phyloP scores from a whole-genome alignment of 1,140 invertebrate species.

The Drosophila nigrodunni region DNA sequence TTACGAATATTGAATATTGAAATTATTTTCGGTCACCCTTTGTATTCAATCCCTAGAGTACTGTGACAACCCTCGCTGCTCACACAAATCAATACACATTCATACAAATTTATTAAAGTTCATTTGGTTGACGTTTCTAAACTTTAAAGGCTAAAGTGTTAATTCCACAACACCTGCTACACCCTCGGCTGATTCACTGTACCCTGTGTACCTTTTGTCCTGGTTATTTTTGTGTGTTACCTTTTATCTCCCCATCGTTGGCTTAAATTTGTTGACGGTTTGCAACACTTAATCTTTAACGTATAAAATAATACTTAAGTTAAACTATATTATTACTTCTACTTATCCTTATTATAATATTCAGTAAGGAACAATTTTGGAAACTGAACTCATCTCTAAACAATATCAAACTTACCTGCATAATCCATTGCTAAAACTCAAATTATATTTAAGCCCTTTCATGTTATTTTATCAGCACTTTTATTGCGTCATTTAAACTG shows the following conservation, averaged over 20 bases:
- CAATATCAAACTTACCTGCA: no score
- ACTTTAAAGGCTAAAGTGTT: slow-evolving; percentile 25
- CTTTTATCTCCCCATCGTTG: slow-evolving; percentile 53
- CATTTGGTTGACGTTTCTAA: slow-evolving; percentile 14
- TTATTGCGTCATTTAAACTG: no score
- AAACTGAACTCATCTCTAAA: background rate
- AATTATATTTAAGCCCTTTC: no score
- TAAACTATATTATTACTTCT: background rate
- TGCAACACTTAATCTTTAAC: slow-evolving; percentile 9
- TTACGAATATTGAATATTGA: slow-evolving; percentile 30
- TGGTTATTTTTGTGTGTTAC: slow-evolving; percentile 66
- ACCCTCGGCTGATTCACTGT: slow-evolving; percentile 15
- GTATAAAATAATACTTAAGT: background rate
- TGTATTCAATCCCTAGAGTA: background rate
- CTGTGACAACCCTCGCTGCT: background rate
- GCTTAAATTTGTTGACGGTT: slow-evolving; percentile 16
- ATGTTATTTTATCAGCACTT: no score
- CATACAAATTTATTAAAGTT: slow-evolving; percentile 20
- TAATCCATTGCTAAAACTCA: no score
- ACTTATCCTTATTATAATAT: background rate
- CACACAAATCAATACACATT: slow-evolving; percentile 31
- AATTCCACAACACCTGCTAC: slow-evolving; percentile 30
- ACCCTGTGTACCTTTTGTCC: slow-evolving; percentile 52
- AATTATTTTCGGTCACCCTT: slow-evolving; percentile 39
- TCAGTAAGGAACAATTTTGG: no score